A percentile compares a stretch with the other conserved stretches of the same genome.
These are phyloP conservation scores for Meloe dianella DNA, from an alignment of 2,888 invertebrate genomes.

Conservation along the genomic window DNA sequence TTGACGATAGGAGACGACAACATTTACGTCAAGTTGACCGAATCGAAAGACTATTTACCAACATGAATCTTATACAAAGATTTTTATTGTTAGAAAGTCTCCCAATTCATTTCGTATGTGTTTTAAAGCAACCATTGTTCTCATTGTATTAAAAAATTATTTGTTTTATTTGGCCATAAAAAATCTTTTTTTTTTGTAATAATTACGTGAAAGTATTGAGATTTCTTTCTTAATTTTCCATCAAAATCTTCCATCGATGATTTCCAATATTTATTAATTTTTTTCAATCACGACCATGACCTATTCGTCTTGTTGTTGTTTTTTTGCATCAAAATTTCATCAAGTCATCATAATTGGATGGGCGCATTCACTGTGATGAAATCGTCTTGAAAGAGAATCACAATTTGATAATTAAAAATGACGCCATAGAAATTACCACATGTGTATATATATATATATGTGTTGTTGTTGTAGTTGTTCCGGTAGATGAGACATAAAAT, in stretches of 20 bases:
- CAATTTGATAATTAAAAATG: neutral
- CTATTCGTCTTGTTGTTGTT: neutral
- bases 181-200: neutral
- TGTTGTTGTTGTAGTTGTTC: too few species aligned
- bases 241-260: neutral
- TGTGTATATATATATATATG: too few species aligned
- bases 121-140: conserved; percentile 9
- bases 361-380: neutral
- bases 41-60: neutral
- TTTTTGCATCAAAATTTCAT: neutral
- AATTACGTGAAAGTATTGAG: neutral
- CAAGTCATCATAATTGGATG: neutral
- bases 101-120: conserved; percentile 16
- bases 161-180: neutral
- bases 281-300: neutral
- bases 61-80: neutral
- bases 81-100: conserved; percentile 23
- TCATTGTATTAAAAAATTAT: conserved; percentile 19
- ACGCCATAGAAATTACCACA: neutral
- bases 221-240: conserved; percentile 1
- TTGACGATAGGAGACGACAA: too few species aligned
- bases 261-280: too few species aligned
- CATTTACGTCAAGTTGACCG: neutral
- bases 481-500: neutral
- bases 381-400: neutral